Evolutionary conservation across 2,888 invertebrate species (phyloP).

Genomic region (Chouioia cunea): DNA sequence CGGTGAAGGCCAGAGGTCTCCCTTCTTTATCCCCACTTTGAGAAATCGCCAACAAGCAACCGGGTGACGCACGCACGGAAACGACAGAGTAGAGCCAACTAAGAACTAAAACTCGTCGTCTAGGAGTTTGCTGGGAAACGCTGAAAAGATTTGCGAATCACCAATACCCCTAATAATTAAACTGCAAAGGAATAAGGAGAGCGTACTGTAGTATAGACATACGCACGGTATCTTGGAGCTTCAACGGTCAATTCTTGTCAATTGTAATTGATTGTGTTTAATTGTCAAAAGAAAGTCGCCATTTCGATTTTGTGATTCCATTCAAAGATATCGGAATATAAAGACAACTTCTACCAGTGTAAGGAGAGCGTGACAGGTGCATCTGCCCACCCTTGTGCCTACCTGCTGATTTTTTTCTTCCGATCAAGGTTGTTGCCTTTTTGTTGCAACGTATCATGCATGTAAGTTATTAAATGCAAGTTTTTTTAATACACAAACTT

Average conservation of each 20-base stretch:
- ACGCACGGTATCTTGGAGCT: conserved; percentile 1
- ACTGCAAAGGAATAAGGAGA: too few species aligned
- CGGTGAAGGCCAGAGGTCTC: conserved; percentile 5
- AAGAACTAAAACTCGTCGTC: background rate
- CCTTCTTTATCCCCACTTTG: background rate
- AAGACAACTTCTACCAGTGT: background rate
- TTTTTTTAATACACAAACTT: too few species aligned
- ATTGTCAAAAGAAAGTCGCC: conserved; percentile 43
- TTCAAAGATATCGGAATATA: background rate
- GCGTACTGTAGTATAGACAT: too few species aligned
- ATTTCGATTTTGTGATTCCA: conserved; percentile 24
- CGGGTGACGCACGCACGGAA: conserved; percentile 43
- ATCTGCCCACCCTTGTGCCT: conserved; percentile 2
- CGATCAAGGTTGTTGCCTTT: conserved; percentile 23
- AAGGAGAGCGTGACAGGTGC: background rate
- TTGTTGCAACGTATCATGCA: conserved; percentile 51
- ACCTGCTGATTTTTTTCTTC: background rate
- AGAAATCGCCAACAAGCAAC: conserved; percentile 32
- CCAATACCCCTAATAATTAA: too few species aligned
- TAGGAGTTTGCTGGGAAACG: too few species aligned
- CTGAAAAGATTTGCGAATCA: too few species aligned
- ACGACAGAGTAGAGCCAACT: background rate
- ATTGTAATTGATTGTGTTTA: conserved; percentile 43
- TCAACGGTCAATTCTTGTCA: conserved; percentile 39
- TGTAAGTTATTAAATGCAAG: conserved; percentile 46